Conservation (phyloP, 2,888 invertebrate genomes). For the Cordilura impudica region DNA sequence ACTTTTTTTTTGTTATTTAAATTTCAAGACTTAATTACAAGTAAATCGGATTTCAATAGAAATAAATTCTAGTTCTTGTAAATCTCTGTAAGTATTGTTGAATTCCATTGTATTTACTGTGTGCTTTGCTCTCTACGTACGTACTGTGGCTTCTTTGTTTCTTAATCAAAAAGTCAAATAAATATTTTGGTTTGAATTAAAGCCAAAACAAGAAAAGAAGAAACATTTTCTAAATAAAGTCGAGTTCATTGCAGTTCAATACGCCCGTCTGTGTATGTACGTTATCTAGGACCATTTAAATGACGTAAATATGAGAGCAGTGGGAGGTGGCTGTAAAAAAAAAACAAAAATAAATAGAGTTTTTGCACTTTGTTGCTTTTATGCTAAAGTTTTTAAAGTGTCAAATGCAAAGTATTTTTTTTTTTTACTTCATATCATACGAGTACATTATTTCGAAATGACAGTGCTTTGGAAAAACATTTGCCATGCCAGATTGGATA, state of each 20-base stretch:
- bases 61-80: slow-evolving; percentile 12
- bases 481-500: too few species aligned
- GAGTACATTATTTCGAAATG: too few species aligned
- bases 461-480: too few species aligned
- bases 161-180: slow-evolving; percentile 27
- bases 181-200: slow-evolving; percentile 34
- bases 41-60: slow-evolving; percentile 35
- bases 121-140: neutral
- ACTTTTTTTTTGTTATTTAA: neutral
- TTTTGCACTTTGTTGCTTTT: slow-evolving; percentile 37
- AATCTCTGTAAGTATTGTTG: neutral
- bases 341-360: neutral
- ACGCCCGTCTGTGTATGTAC: neutral
- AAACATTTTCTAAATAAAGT: neutral
- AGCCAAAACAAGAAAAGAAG: neutral
- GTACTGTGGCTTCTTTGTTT: neutral
- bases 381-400: neutral
- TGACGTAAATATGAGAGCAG: slow-evolving; percentile 21
- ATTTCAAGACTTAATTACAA: slow-evolving; percentile 45
- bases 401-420: neutral
- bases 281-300: slow-evolving; percentile 1
- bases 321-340: slow-evolving; percentile 16
- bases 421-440: too few species aligned
- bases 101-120: neutral
- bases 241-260: neutral